These are phyloP conservation scores for Diarsia mendica DNA, from an alignment of 2,888 invertebrate genomes.

Conservation along the genomic window DNA sequence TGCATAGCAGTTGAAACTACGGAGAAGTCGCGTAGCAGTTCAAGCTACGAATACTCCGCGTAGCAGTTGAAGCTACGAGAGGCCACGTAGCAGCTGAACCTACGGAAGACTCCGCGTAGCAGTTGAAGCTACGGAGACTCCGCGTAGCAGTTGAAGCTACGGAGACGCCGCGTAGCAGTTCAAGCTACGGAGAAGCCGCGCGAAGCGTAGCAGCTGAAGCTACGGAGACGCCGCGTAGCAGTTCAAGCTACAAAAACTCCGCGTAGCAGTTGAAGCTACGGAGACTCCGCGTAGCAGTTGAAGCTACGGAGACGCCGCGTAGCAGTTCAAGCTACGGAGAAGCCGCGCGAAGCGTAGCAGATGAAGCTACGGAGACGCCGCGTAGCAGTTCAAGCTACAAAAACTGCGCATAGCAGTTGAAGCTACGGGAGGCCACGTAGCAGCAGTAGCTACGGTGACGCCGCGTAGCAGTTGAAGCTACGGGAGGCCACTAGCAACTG, in stretches of 20 bases:
- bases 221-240: too few species aligned
- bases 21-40: neutral
- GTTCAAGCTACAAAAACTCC: neutral
- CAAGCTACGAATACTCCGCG: too few species aligned
- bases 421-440: neutral
- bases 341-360: neutral
- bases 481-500: too few species aligned
- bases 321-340: neutral
- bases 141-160: neutral
- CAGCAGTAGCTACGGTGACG: neutral
- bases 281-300: neutral
- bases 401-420: too few species aligned
- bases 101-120: neutral
- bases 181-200: too few species aligned
- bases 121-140: neutral
- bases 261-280: neutral
- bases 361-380: neutral
- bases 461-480: neutral
- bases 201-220: neutral
- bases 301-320: too few species aligned
- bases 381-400: neutral
- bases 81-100: neutral
- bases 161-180: too few species aligned
- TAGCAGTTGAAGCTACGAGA: neutral
- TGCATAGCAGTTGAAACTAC: neutral